Conservation (phyloP, 2,888 invertebrate genomes). For the Drosophila sordidula region DNA sequence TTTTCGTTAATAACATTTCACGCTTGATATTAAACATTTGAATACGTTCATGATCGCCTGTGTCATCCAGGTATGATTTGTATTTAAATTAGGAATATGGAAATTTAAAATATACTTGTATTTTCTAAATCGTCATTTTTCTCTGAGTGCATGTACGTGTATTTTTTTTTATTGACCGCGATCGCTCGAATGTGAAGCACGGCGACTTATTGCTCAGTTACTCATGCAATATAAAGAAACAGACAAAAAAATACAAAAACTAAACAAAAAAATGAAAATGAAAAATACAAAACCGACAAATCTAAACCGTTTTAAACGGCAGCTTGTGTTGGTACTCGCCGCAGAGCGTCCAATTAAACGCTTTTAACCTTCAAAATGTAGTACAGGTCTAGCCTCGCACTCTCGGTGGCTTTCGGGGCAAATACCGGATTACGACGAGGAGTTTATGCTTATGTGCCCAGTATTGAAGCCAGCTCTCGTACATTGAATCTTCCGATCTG, state of each 20-base stretch:
- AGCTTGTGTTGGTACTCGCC: constrained; percentile 34
- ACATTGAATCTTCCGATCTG: constrained; percentile 52
- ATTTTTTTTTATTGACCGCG: constrained; percentile 72
- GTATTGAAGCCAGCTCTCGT: constrained; percentile 28
- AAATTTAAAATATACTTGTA: too few species aligned
- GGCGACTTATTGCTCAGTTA: constrained; percentile 49
- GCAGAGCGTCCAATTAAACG: constrained; percentile 65
- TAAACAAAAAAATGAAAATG: not conserved
- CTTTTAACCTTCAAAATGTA: constrained; percentile 81
- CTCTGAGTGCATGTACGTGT: constrained; percentile 4
- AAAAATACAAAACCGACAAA: constrained; percentile 43
- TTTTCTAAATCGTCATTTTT: not conserved
- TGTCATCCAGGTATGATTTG: too few species aligned
- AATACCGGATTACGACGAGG: constrained; percentile 69
- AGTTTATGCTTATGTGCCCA: constrained; percentile 46
- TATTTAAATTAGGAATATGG: too few species aligned
- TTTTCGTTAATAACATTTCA: too few species aligned
- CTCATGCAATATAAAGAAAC: constrained; percentile 55
- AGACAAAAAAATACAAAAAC: constrained; percentile 19
- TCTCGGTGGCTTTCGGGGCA: constrained; percentile 33
- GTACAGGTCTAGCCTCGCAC: constrained; percentile 70
- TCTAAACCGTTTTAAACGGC: constrained; percentile 59
- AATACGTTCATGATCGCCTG: too few species aligned
- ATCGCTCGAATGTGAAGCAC: constrained; percentile 79
- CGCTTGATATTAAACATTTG: too few species aligned